Conservation (phyloP, 2,888 invertebrate species). For the Carpatolechia fugitivella region DNA sequence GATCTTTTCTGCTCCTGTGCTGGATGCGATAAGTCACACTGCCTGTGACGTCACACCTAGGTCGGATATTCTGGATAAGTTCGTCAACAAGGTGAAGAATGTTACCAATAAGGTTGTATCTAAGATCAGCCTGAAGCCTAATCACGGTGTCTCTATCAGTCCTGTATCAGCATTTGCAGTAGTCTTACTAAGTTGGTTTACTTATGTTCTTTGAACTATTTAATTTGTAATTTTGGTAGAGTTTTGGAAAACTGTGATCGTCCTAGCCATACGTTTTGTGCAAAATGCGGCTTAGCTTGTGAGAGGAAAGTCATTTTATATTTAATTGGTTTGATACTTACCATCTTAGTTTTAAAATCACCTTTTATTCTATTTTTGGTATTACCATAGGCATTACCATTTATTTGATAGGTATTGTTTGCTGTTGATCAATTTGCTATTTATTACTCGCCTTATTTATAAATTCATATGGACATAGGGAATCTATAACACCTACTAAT, state of each 20-base stretch:
- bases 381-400: not conserved
- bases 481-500: too few relatives aligned
- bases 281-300: not conserved
- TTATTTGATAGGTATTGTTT: too few relatives aligned
- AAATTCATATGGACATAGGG: too few relatives aligned
- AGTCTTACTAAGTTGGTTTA: slow-evolving; percentile 39
- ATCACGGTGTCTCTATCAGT: slow-evolving; percentile 20
- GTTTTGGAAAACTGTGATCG: slow-evolving; percentile 4
- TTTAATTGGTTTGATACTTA: not conserved
- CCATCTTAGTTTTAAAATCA: not conserved
- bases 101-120: slow-evolving; percentile 51
- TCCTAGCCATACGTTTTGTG: slow-evolving; percentile 4
- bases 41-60: slow-evolving; percentile 82
- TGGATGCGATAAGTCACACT: slow-evolving; percentile 85
- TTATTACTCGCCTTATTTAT: too few relatives aligned
- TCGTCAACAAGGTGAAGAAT: slow-evolving; percentile 73
- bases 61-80: slow-evolving; percentile 76
- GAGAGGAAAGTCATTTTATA: not conserved
- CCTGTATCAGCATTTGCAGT: slow-evolving; percentile 39
- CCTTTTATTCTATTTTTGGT: too few relatives aligned
- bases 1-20: slow-evolving; percentile 82
- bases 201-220: slow-evolving; percentile 11
- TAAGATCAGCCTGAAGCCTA: slow-evolving; percentile 39
- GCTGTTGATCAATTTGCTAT: too few relatives aligned
- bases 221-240: not conserved